phyloP scores from a whole-genome alignment of 2,888 invertebrate genomes.

The Dermolepida albohirtum region DNA sequence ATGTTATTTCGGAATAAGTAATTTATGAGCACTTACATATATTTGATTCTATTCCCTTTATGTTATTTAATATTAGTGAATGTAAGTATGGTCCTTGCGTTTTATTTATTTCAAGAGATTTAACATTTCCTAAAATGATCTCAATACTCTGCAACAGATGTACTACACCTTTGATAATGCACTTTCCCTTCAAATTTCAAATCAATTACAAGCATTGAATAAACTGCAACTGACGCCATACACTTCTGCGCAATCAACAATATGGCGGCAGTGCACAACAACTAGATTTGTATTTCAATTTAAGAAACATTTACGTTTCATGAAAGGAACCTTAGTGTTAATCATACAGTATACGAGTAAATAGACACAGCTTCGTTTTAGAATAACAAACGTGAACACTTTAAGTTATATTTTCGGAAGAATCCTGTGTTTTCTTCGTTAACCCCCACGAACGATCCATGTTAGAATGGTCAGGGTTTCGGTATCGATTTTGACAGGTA shows the following conservation, averaged over 20 bases:
- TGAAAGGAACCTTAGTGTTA: not conserved
- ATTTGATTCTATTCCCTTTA: too few species aligned
- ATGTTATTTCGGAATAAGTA: too few species aligned
- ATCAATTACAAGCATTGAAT: too few species aligned
- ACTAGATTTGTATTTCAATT: slow-evolving; percentile 22
- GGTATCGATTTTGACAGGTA: slow-evolving; percentile 42
- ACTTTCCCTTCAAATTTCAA: too few species aligned
- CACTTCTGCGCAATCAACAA: slow-evolving; percentile 26
- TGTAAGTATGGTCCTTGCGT: too few species aligned
- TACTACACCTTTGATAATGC: too few species aligned
- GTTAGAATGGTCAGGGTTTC: slow-evolving; percentile 12
- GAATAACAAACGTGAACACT: not conserved
- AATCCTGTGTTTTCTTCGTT: slow-evolving; percentile 1
- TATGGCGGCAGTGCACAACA: slow-evolving; percentile 9
- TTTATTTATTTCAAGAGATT: too few species aligned
- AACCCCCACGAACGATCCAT: not conserved
- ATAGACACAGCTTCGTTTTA: not conserved
- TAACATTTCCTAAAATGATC: too few species aligned
- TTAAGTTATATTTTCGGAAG: slow-evolving; percentile 34
- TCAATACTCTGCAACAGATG: too few species aligned
- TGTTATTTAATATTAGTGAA: too few species aligned
- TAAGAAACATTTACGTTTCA: not conserved
- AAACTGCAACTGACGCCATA: slow-evolving; percentile 7
- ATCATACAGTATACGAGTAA: not conserved
- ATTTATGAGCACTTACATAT: too few species aligned